phyloP scores from a whole-genome alignment of 2,797 vertebrate species.

The Anniella stebbinsi region DNA sequence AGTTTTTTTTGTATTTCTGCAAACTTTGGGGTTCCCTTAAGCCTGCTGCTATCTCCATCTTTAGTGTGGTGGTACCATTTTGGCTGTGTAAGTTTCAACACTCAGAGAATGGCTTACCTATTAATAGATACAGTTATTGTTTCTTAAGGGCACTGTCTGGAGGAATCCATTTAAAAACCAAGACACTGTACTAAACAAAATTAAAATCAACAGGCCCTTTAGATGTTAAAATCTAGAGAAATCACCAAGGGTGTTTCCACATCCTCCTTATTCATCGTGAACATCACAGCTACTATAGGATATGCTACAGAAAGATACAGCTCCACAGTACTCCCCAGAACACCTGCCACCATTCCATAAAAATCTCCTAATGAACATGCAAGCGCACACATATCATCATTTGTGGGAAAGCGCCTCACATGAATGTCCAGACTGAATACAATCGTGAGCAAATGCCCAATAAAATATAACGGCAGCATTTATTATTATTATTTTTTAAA shows the following conservation, averaged over 20 bases:
- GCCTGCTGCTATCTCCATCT: not conserved
- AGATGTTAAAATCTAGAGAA: not conserved
- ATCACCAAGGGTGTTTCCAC: not conserved
- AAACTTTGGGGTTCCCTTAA: not conserved
- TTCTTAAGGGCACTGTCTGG: not conserved
- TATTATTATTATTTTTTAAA: not conserved
- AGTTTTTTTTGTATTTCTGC: not conserved
- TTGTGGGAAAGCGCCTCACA: too few species aligned
- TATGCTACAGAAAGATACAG: too few species aligned
- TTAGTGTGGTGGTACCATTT: not conserved
- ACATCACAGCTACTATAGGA: not conserved
- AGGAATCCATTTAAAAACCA: not conserved
- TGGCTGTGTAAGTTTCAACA: too few species aligned
- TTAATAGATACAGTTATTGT: not conserved
- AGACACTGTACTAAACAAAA: not conserved
- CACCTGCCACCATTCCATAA: too few species aligned
- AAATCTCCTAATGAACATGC: not conserved
- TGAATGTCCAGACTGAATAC: not conserved
- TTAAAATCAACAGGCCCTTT: not conserved
- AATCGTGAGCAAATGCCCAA: not conserved
- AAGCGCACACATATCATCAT: not conserved
- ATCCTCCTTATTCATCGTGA: too few species aligned
- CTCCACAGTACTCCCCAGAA: not conserved
- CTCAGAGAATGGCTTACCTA: not conserved
- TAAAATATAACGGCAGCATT: not conserved